These are phyloP conservation scores for Pollimyrus isidori DNA, from an alignment of 2,113 vertebrate genomes.

Conservation along the genomic window DNA sequence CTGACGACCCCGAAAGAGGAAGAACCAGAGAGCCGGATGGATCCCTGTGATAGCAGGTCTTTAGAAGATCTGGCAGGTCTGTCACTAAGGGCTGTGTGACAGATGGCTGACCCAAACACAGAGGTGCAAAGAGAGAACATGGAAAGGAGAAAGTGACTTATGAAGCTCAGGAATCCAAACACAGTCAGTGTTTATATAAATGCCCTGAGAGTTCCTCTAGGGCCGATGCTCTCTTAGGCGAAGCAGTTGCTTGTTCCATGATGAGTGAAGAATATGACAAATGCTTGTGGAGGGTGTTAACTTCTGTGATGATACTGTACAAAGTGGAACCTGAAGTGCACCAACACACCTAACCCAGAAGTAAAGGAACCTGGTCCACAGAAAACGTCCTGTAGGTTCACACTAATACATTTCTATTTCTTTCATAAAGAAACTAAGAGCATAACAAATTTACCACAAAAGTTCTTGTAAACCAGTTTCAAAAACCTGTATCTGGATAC, in stretches of 20 bases:
- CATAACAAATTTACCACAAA: slow-evolving; percentile 11
- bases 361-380: not conserved
- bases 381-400: not conserved
- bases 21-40: slow-evolving; percentile 26
- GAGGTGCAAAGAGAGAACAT: not conserved
- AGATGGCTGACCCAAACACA: not conserved
- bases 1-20: not conserved
- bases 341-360: not conserved
- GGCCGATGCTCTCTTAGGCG: not conserved
- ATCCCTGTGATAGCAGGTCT: slow-evolving; percentile 22
- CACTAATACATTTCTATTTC: not conserved
- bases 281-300: not conserved
- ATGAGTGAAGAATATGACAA: not conserved
- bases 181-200: slow-evolving; percentile 1
- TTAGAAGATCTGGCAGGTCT: not conserved
- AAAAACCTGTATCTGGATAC: not conserved
- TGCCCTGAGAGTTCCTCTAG: not conserved
- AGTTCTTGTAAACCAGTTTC: slow-evolving; percentile 4
- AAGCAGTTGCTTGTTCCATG: not conserved
- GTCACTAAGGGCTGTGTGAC: slow-evolving; percentile 5
- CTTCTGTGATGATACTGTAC: not conserved
- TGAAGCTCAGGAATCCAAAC: not conserved
- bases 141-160: not conserved
- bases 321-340: not conserved
- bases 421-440: not conserved